Percentiles rank a stretch among this genome's conserved stretches.
phyloP scores from a whole-genome alignment of 2,797 vertebrate genomes.

The Ibycter americanus region DNA sequence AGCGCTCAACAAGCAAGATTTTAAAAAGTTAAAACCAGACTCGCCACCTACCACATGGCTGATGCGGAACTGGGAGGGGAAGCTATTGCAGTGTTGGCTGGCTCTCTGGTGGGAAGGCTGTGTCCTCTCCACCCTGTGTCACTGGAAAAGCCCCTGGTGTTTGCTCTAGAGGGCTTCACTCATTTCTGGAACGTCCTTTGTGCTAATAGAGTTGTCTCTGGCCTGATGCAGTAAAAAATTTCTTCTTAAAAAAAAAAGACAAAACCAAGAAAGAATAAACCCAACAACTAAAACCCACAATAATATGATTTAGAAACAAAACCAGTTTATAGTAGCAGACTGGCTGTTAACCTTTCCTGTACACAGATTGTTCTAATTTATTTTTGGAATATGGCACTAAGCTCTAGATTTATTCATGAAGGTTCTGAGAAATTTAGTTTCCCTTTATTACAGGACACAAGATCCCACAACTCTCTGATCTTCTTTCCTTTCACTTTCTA shows the following conservation, averaged over 20 bases:
- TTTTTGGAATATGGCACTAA: not conserved
- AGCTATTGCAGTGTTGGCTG: not conserved
- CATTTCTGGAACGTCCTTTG: not conserved
- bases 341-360: not conserved
- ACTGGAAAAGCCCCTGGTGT: not conserved
- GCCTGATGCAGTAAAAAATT: not conserved
- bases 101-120: not conserved
- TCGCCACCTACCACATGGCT: not conserved
- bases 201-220: not conserved
- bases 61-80: not conserved
- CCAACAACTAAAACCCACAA: not conserved
- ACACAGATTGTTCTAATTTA: not conserved
- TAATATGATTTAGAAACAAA: slow-evolving; percentile 18
- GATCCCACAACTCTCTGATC: not conserved
- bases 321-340: not conserved
- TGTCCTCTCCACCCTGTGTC: not conserved
- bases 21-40: not conserved
- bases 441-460: not conserved
- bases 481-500: slow-evolving; percentile 17
- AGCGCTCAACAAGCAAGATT: not conserved
- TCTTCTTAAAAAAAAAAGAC: not conserved
- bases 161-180: not conserved
- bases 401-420: not conserved
- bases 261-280: not conserved
- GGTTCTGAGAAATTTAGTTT: not conserved